A percentile compares a stretch with the other conserved stretches of the same genome.
Conservation (phyloP, 1,140 invertebrate genomes). For the Andrena cerasifolii region DNA sequence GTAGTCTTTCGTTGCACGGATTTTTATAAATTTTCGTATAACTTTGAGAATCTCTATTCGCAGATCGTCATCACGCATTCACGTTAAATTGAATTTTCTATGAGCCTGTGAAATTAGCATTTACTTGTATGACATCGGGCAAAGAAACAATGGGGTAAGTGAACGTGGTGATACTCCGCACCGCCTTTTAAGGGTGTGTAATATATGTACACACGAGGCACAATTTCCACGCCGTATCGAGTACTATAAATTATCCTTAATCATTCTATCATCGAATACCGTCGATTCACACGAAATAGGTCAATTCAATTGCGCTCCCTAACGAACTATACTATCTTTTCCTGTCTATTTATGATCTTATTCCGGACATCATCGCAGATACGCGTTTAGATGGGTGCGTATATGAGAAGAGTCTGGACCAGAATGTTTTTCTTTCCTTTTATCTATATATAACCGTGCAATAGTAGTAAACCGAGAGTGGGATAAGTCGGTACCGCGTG, state of each 20-base stretch:
- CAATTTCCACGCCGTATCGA: constrained; percentile 32
- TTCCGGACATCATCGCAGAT: constrained; percentile 16
- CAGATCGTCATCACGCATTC: constrained; percentile 23
- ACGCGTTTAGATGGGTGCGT: constrained; percentile 37
- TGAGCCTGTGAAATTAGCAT: constrained; percentile 69
- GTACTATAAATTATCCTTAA: constrained; percentile 40
- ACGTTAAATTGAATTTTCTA: constrained; percentile 63
- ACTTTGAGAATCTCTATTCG: not conserved
- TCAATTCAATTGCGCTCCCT: constrained; percentile 27
- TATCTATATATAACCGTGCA: constrained; percentile 34
- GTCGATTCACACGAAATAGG: constrained; percentile 26
- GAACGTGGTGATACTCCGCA: constrained; percentile 55
- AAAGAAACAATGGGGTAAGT: constrained; percentile 81
- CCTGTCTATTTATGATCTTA: constrained; percentile 37
- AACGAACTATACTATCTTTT: constrained; percentile 21
- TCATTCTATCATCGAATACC: constrained; percentile 39
- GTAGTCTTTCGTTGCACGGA: constrained; percentile 44
- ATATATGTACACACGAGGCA: constrained; percentile 49
- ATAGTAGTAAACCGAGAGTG: constrained; percentile 22
- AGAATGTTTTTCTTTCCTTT: constrained; percentile 23
- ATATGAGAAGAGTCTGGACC: constrained; percentile 13
- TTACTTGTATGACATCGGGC: constrained; percentile 79
- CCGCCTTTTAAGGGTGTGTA: constrained; percentile 75
- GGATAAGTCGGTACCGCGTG: constrained; percentile 33
- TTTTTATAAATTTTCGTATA: constrained; percentile 48